phyloP scores from a whole-genome alignment of 2,888 invertebrate species.

The Merodon equestris region DNA sequence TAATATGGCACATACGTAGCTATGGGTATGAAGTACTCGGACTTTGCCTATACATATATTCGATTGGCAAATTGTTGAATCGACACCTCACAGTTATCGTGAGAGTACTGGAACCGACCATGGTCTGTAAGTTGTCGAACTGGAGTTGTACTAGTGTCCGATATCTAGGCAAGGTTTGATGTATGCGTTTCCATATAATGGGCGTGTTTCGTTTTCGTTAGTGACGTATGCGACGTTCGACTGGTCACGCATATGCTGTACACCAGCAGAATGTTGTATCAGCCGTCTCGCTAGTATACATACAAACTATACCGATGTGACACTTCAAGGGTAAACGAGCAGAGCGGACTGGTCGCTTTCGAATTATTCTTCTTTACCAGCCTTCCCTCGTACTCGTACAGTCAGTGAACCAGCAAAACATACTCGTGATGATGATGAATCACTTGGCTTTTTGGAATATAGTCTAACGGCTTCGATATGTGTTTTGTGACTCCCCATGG shows the following conservation, averaged over 20 bases:
- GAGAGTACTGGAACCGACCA: background rate
- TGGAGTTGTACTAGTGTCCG: background rate
- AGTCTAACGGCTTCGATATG: constrained; percentile 13
- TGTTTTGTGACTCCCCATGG: too few relatives aligned
- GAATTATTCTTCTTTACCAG: too few relatives aligned
- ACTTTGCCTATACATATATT: too few relatives aligned
- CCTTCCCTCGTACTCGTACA: background rate
- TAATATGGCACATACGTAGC: background rate
- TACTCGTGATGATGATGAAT: background rate
- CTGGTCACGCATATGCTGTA: constrained; percentile 40
- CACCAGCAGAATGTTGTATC: constrained; percentile 3
- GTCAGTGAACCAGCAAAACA: background rate
- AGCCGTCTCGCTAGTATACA: constrained; percentile 3
- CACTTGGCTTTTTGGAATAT: constrained; percentile 12
- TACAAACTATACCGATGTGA: constrained; percentile 7
- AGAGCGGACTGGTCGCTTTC: constrained; percentile 11
- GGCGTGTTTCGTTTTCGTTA: constrained; percentile 36
- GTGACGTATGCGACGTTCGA: constrained; percentile 40
- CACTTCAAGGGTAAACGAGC: constrained; percentile 55
- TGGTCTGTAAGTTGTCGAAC: background rate
- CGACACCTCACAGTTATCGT: background rate
- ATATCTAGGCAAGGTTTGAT: background rate
- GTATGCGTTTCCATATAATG: constrained; percentile 8
- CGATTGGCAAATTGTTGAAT: too few relatives aligned
- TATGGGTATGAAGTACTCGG: too few relatives aligned